Evolutionary conservation across 2,113 vertebrate species (phyloP), one percentile per base, ranked within the genome.

Genomic region (Aegithalos caudatus): DNA sequence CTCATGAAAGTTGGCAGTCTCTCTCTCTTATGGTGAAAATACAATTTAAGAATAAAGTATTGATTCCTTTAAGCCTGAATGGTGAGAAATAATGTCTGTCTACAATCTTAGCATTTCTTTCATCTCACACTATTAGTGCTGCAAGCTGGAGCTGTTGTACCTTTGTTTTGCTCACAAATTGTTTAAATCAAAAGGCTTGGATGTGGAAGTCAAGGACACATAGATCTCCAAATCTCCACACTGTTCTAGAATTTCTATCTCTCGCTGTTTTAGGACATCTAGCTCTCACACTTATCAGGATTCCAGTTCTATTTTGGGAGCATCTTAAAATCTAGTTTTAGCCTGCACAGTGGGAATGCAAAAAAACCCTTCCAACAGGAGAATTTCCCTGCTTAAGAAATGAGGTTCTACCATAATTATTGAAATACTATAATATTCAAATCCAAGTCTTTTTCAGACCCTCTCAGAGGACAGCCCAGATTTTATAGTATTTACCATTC

Each of bases 31-130:
- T 1, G 57, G 35, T 31, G 58, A 91, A 92, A 92, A 95, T 24
- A n/a, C 58, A 83, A 87, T 67, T 94, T 90, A 81, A 86, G 78
- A 92, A 91, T 71, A 56, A 87, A 80, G 45, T 86, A 89, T 94
- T 83, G 81, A 90, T 90, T 60, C 12, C 51, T 56, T 83, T 83
- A 64, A 87, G 29, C n/a, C 62, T 91, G 84, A 91, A 88, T 18
- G 2, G 37, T 69, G 19, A 92, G 27, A 67, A 90, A 88, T 61
- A 62, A 80, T 67, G 10, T 14, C 57, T 79, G 20, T 48, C 48
- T 90, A 85, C 70, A 93, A 60, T 70, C 31, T 90, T 42, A 80
- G 5, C 18, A 54, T 64, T 86, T 82, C 13, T 92, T 92, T 79
- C 23, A 48, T 31, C 37, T 72, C 50, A 65, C n/a, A n/a, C 6